Conservation (phyloP, 2,797 vertebrate species). For the Perodicticus potto region DNA sequence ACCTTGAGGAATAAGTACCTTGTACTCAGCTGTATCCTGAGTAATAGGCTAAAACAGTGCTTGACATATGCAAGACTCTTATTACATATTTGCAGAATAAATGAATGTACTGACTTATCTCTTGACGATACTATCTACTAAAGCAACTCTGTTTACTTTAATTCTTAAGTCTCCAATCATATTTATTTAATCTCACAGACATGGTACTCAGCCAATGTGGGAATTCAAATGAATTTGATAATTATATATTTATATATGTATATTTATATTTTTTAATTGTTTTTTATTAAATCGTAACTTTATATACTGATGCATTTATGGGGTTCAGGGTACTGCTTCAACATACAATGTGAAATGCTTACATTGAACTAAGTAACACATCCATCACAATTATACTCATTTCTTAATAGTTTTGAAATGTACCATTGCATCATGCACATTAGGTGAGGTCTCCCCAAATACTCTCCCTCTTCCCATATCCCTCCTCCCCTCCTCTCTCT, state of each 20-base stretch:
- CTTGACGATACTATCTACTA: background rate
- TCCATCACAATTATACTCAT: no score
- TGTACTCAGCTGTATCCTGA: background rate
- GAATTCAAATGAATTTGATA: constrained; percentile 29
- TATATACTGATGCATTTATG: no score
- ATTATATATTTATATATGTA: background rate
- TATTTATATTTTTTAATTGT: no score
- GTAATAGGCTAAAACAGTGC: background rate
- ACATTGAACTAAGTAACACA: no score
- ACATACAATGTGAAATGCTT: no score
- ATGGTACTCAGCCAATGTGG: background rate
- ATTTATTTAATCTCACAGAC: constrained; percentile 18
- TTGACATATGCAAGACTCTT: background rate
- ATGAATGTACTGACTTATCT: background rate
- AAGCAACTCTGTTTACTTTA: constrained; percentile 30
- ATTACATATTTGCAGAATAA: background rate
- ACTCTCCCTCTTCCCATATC: no score
- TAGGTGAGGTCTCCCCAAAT: no score
- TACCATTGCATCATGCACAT: no score
- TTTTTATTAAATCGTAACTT: no score
- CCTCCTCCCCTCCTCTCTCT: no score
- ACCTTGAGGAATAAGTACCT: background rate
- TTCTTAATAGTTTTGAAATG: no score
- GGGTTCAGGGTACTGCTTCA: no score
- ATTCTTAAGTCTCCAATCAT: background rate